Percentiles rank a stretch among this genome's conserved stretches.
These are phyloP conservation scores for Addax nasomaculatus DNA, from an alignment of 2,113 vertebrate genomes.

Conservation along the genomic window DNA sequence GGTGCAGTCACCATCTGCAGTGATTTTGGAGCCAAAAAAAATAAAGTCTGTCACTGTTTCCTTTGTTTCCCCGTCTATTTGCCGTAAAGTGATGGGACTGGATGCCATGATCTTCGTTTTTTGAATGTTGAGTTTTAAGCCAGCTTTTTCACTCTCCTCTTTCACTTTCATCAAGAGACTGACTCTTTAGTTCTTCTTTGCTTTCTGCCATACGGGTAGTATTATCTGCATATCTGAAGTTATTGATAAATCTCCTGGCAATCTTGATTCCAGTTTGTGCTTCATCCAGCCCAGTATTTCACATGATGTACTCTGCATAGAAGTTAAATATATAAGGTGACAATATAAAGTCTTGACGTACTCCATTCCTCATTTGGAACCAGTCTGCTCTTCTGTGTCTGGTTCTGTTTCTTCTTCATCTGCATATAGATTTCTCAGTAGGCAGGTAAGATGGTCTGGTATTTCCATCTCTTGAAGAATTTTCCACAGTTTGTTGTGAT, in stretches of 20 bases:
- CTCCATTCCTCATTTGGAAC: background rate
- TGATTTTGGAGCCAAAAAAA: too few relatives aligned
- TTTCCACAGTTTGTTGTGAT: background rate
- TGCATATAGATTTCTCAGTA: background rate
- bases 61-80: accelerated
- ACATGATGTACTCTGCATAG: background rate
- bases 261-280: background rate
- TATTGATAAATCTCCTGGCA: background rate
- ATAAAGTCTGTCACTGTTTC: too few relatives aligned
- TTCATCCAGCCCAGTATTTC: background rate
- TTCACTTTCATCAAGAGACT: background rate
- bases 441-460: accelerated
- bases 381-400: accelerated
- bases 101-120: accelerated
- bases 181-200: background rate
- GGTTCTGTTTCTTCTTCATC: background rate
- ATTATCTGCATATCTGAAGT: background rate
- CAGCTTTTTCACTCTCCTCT: background rate
- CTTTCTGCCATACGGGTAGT: background rate
- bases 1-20: accelerated
- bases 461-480: accelerated
- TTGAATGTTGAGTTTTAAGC: background rate
- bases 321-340: background rate
- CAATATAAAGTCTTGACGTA: background rate
- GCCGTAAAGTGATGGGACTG: background rate